phyloP scores from a whole-genome alignment of 2,113 vertebrate genomes.

The Recurvirostra avosetta region DNA sequence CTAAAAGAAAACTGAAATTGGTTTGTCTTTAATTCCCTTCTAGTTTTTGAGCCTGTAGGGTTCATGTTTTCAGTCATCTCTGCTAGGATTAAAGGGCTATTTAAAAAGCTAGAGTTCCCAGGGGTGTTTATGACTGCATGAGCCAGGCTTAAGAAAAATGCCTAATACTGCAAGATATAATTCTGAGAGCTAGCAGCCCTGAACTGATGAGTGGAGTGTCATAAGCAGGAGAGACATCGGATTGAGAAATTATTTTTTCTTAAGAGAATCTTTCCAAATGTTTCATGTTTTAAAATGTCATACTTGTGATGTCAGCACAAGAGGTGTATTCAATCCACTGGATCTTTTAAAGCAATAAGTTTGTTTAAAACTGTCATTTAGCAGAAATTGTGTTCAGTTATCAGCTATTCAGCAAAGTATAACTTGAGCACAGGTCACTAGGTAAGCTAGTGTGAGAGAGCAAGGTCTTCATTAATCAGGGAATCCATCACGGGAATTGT shows the following conservation, averaged over 20 bases:
- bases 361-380: background rate
- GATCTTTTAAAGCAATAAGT: background rate
- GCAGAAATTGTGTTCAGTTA: background rate
- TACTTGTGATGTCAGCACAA: background rate
- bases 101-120: background rate
- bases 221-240: background rate
- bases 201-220: background rate
- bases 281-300: background rate
- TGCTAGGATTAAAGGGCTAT: constrained; percentile 31
- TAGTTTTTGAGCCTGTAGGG: background rate
- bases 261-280: background rate
- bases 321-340: background rate
- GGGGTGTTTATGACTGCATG: background rate
- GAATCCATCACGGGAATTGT: background rate
- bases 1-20: background rate
- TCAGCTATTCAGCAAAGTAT: background rate
- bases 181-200: background rate
- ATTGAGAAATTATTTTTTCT: background rate
- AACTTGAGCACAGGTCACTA: background rate
- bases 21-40: constrained; percentile 14
- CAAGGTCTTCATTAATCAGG: background rate
- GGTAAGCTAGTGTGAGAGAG: background rate
- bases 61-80: background rate
- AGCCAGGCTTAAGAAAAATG: constrained; percentile 19
- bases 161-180: background rate